Conservation (phyloP, 2,797 vertebrate species). For the Eulemur mongoz region DNA sequence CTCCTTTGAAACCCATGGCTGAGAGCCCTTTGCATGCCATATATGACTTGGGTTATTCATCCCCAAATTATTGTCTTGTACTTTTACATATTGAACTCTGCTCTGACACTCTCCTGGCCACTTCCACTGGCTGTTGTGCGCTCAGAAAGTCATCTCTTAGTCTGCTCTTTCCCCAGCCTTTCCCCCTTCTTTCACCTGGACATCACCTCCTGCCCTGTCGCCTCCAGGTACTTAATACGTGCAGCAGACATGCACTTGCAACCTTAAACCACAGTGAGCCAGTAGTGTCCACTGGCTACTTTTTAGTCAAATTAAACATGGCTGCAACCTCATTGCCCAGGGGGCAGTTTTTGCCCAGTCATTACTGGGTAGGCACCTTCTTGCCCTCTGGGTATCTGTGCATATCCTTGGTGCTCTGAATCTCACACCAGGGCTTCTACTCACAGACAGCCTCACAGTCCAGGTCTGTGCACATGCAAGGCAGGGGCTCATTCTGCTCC, state of each 20-base stretch:
- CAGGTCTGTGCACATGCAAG: not conserved
- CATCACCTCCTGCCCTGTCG: not conserved
- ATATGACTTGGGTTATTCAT: not conserved
- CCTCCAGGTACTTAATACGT: not conserved
- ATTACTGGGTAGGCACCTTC: not conserved
- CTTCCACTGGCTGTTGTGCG: not conserved
- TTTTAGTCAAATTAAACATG: not conserved
- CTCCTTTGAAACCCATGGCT: not conserved
- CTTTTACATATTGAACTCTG: not conserved
- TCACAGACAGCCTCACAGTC: not conserved
- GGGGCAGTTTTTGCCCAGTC: not conserved
- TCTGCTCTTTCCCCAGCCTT: not conserved
- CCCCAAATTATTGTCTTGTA: not conserved
- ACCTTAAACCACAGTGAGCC: not conserved
- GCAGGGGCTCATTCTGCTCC: rapidly evolving
- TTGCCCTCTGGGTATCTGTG: not conserved
- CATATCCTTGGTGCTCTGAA: not conserved
- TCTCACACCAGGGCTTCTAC: not conserved
- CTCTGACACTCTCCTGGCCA: not conserved
- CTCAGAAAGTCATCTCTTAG: not conserved
- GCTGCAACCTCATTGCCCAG: not conserved
- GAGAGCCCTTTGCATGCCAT: not conserved
- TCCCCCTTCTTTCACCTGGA: not conserved
- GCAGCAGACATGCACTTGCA: rapidly evolving
- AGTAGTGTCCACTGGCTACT: not conserved